Conservation (phyloP, 2,113 vertebrate genomes). For the Varanus salvator region DNA sequence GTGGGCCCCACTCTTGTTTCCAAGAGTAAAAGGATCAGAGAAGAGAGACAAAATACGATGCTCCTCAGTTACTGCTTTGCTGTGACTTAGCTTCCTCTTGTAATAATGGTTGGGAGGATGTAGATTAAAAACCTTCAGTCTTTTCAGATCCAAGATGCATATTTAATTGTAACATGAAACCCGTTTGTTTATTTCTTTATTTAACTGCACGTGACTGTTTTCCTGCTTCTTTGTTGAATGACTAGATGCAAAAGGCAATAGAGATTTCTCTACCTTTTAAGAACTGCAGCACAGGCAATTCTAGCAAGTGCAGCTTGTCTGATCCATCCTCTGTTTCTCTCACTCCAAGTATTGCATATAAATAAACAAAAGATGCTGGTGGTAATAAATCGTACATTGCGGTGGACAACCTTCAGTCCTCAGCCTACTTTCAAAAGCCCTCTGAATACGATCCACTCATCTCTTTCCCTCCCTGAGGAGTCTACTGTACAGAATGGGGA, state of each 20-base stretch:
- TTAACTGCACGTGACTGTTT: neutral
- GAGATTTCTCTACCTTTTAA: neutral
- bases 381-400: neutral
- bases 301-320: neutral
- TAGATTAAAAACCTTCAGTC: neutral
- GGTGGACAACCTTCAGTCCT: too few relatives aligned
- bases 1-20: neutral
- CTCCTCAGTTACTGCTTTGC: neutral
- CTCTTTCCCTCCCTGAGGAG: neutral
- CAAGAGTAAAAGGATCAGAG: too few relatives aligned
- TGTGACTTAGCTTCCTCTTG: neutral
- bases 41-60: neutral
- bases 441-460: neutral
- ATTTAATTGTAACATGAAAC: neutral
- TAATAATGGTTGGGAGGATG: neutral
- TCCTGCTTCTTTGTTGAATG: neutral
- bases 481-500: too few relatives aligned
- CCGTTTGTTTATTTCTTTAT: neutral
- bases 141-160: neutral
- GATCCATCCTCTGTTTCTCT: neutral
- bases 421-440: neutral
- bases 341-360: too few relatives aligned
- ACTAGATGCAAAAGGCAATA: neutral
- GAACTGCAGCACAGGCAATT: neutral
- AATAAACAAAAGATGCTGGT: neutral